Base-by-base conservation (phyloP, 2,797 vertebrate genomes). In the Urosaurus nigricauda region DNA sequence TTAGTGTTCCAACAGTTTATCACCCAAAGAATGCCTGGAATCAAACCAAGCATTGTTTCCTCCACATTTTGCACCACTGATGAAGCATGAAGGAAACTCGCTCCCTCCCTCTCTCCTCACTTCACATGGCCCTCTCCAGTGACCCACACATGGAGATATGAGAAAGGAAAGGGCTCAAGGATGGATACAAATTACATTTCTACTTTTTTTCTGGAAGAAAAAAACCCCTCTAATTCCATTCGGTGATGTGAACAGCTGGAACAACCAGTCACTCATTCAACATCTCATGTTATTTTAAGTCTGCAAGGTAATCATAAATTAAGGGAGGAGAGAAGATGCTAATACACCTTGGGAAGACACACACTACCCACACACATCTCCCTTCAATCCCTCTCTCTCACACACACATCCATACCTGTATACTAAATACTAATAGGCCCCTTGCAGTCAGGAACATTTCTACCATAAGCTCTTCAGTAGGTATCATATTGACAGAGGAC, bases 31-130 rank as follows among this genome's bases (percentile, higher is more conserved):
- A 93, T 92, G 92, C 85, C 90, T 95, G 93, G 91, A 91, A 82
- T 94, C 90, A 92, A 80, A 93, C 77, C 92, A 93, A 1, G 92
- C 90, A 94, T 96, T 96, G 94, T 95, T 95, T 77, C 89, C 84
- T 82, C 90, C 88, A 91, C 93, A 94, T 96, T 96, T 94, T 94
- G 84, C 92, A 94, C 95, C 93, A 91, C 93, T 93, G 93, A 89
- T 95, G 94, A 93, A 95, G 93, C 95, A 96, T 96, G 93, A 95
- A 95, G 92, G 87, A 86, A 95, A 95, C 93, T 94, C 87, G 87
- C 89, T 90, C 88, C 89, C 89, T 89, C 91, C 90, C 93, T 89
- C 91, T 89, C 93, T 58, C 86, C 92, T 89, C 13, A 77, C 80
- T 91, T 93, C 82, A 83, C 79, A 86, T 91, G 79, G 84, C 91